Evolutionary conservation across 2,113 vertebrate genomes (phyloP).

Genomic region (Stercorarius parasiticus): DNA sequence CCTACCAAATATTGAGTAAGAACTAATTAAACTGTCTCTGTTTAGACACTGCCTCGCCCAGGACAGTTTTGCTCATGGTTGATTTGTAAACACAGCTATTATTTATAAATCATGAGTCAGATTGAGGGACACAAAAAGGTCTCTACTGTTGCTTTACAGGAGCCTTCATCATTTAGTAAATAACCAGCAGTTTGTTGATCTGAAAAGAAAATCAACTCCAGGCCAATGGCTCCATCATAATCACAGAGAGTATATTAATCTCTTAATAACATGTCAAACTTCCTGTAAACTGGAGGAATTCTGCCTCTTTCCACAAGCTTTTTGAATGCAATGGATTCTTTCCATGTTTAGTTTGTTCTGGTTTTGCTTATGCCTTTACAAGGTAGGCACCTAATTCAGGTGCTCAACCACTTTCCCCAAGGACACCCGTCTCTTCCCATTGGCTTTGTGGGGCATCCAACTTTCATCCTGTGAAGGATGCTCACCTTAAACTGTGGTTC

Average conservation of each 20-base stretch:
- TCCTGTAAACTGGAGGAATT: not conserved
- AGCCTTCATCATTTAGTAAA: not conserved
- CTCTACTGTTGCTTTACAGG: not conserved
- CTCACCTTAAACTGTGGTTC: not conserved
- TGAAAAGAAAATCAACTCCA: not conserved
- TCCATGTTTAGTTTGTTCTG: not conserved
- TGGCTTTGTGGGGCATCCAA: not conserved
- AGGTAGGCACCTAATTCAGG: not conserved
- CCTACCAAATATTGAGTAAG: not conserved
- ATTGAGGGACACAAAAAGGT: not conserved
- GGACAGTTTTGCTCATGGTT: not conserved
- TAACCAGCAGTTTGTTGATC: not conserved
- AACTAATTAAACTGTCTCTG: not conserved
- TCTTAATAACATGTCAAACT: not conserved
- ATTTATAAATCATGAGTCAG: conserved; percentile 16
- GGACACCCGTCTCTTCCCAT: not conserved
- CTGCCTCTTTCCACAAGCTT: not conserved
- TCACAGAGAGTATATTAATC: not conserved
- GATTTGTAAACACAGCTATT: conserved; percentile 4
- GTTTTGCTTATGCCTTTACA: not conserved
- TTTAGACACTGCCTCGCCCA: not conserved
- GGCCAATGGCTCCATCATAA: not conserved
- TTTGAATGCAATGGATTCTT: not conserved
- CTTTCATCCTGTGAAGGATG: not conserved
- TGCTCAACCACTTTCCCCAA: not conserved